Evolutionary conservation across 2,113 vertebrate genomes (phyloP), one percentile per base, ranked within the genome.

Genomic region (Cyrtonyx montezumae): DNA sequence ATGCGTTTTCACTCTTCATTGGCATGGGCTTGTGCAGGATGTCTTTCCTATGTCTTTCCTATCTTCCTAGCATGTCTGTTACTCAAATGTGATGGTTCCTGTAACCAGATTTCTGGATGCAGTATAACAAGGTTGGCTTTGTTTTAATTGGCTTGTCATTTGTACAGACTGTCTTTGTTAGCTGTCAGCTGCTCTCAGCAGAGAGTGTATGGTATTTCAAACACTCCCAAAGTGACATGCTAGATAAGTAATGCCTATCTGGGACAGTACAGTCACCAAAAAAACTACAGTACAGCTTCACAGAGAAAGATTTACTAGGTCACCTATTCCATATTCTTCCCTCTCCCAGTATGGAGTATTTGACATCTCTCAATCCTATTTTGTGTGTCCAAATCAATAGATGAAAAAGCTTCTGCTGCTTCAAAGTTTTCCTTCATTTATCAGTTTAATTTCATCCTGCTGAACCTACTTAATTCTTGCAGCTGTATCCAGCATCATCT

Each of bases 401-500:
- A 84, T 84, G 58, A 79, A 79, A 91, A 13, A 77, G 17, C 37
- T 92, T 84, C 46, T 67, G 59, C 2, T 18, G 11, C 67, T 89
- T 79, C 56, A 70, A 42, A 78, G 34, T 67, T 20, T 76, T 89
- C 58, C 69, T 93, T 73, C 23, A 46, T 84, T 82, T 74, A 84
- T 69, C 59, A 92, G 32, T 79, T 90, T 87, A 88, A 70, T 92
- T 89, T 85, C 34, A 67, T 76, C 49, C 59, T 66, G 18, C 84
- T 71, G 6, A 66, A 48, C 46, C 79, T 78, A 37, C 49, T 55
- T 89, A 87, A 85, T 82, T 84, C 37, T 91, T 92, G 34, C 30
- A 51, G 14, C 48, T 91, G 28, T n/a, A 89, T 89, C 55, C 55
- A 70, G 46, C 14, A 59, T 74, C 66, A 77, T 93, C 68, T 76